Conservation (phyloP, 2,113 vertebrate genomes). For the Lagopus muta region DNA sequence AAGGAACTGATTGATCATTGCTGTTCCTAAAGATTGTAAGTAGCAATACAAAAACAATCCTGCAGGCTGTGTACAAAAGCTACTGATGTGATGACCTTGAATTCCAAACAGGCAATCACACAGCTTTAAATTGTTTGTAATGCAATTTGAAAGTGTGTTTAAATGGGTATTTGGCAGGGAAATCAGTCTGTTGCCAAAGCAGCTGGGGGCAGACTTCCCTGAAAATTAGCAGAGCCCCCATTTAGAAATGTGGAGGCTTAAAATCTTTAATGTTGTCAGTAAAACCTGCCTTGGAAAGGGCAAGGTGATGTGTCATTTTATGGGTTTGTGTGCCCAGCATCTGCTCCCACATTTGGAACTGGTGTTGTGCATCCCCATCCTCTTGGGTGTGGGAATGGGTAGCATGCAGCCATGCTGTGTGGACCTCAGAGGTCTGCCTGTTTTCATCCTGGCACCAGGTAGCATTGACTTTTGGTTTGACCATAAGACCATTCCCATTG, state of each 20-base stretch:
- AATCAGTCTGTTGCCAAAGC: fast-evolving
- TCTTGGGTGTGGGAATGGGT: background rate
- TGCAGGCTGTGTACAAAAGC: background rate
- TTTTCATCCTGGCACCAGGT: fast-evolving
- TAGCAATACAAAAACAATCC: background rate
- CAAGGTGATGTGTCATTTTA: fast-evolving
- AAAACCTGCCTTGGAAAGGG: background rate
- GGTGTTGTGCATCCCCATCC: background rate
- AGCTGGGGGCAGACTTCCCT: background rate
- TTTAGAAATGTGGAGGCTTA: background rate
- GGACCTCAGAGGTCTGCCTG: background rate
- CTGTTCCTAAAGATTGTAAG: background rate
- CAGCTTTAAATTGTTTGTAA: background rate
- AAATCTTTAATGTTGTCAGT: background rate
- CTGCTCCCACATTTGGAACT: fast-evolving
- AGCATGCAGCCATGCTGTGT: fast-evolving
- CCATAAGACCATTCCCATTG: background rate
- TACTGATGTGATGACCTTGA: background rate
- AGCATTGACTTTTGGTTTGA: background rate
- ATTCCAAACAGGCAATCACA: background rate
- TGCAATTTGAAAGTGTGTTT: background rate
- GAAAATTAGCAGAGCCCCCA: background rate
- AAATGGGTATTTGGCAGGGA: background rate
- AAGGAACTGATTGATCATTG: background rate
- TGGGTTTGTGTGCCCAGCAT: background rate